Base-by-base conservation (phyloP, 2,113 vertebrate genomes). In the Baryphthengus martii region DNA sequence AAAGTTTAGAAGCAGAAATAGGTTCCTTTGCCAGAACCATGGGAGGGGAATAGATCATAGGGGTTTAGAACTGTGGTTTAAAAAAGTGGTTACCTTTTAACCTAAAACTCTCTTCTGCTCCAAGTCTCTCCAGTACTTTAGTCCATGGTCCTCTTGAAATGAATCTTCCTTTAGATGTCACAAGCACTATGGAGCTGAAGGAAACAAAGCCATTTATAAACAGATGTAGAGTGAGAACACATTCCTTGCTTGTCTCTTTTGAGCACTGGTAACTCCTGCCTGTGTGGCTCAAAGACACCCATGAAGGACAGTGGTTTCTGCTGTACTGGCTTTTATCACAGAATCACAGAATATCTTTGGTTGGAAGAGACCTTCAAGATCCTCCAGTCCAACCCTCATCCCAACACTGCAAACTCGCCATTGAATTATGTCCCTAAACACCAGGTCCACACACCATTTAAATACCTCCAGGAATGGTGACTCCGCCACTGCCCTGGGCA, bases 101-200 rank as follows among this genome's bases (percentile, higher is more conserved):
- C 78, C 96, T 98, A 89, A 99, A 88, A 9, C 84, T 97, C 17
- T 96, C 97, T 68, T 98, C 97, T 52, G 96, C 98, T 49, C 99
- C 99, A 33, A 99, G 98, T 82, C 93, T 98, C 63, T 98, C 98
- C 90, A 99, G 96, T 33, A 98, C 97, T 97, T 98, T 99, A 40
- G 98, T 99, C 99, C 99, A 99, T 1, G 97, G 97, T 89, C 99
- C 99, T 97, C 97, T 98, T 59, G 98, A 97, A 79, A 98, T 42
- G 19, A 98, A 97, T 59, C 97, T 98, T 71, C 99, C 99, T 95
- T 99, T 99, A 4, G 99, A 99, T 3, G 98, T 98, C 90, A 99
- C 87, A 50, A 99, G 96, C 56, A 99, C 98, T n/a, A 99, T 97
- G 66, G 99, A 99, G 49, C 99, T 99, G 95, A 16, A 85, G 49